phyloP scores from a whole-genome alignment of 2,888 invertebrate genomes.

The Galerucella calmariensis region DNA sequence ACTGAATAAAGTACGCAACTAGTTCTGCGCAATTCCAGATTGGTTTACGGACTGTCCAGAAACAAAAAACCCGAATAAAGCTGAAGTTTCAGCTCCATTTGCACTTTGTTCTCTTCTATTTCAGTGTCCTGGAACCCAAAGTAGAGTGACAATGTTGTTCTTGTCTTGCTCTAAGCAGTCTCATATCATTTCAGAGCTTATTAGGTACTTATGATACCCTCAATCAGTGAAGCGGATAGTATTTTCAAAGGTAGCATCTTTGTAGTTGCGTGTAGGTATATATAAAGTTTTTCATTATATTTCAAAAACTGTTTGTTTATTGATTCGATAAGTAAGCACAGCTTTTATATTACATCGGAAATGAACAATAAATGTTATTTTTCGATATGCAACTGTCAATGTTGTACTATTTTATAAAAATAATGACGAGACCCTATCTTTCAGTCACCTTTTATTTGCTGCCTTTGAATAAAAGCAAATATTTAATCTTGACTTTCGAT shows the following conservation, averaged over 20 bases:
- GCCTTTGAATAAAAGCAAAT: conserved; percentile 28
- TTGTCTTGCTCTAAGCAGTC: no score
- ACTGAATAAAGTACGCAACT: no score
- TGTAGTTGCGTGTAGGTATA: background rate
- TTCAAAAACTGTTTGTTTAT: conserved; percentile 14
- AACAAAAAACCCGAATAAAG: no score
- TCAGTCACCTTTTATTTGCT: conserved; percentile 35
- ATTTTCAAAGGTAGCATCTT: background rate
- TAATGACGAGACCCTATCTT: conserved; percentile 31
- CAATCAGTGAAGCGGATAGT: background rate
- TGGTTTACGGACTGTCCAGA: no score
- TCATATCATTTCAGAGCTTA: no score
- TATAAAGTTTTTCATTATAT: background rate
- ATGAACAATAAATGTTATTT: conserved; percentile 16
- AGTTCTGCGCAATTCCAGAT: no score
- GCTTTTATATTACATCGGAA: conserved; percentile 25
- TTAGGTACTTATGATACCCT: background rate
- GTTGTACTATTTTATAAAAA: conserved; percentile 31
- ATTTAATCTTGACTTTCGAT: conserved; percentile 22
- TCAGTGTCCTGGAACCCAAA: no score
- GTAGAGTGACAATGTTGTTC: no score
- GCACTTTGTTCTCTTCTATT: no score
- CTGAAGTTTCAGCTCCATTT: no score
- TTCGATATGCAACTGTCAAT: conserved; percentile 17
- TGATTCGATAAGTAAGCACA: conserved; percentile 21